Evolutionary conservation across 1,140 invertebrate species (phyloP), one percentile per base, ranked within the genome.

Genomic region (Tetranychus cinnabarinus): DNA sequence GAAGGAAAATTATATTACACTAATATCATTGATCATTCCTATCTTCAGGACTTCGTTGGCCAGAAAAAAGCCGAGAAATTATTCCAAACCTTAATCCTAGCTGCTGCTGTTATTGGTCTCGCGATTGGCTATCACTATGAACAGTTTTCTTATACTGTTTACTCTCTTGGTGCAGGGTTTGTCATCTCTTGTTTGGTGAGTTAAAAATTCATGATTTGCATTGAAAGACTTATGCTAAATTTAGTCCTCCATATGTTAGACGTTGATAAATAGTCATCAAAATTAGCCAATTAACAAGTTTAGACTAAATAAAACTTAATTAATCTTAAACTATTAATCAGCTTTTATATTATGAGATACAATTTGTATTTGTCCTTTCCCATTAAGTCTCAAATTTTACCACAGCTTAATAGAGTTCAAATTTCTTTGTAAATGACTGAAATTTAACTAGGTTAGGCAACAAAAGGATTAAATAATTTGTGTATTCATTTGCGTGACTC

Each of bases 111-210:
- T 61, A 83, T 91, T 60, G 89, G 90, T 33, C 79, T 93, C 37
- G 74, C 86, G 55, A 89, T 86, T 82, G 90, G 90, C n/a, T 92
- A 89, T 62, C 79, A 86, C 33, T 87, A 90, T 68, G 88, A 96
- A 73, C 86, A 92, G 72, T 95, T 93, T 71, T 93, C 88, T 0
- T 86, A 91, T 71, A 91, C 89, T 6, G 83, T 93, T 31, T 89
- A 88, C 62, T 87, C 92, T 68, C 74, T 95, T n/a, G 84, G 82
- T 34, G 86, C 84, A 68, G 89, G 90, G 63, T 91, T 92, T 71
- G 72, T 85, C 1, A 73, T 93, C 63, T 87, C 88, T 56, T 81
- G 83, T 46, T 72, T 93, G 67, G 81, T 89, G 73, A 81, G 81
- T 70, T 63, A 33, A 37, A 5, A 47, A 15, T 36, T 10, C n/a